Base-by-base conservation (phyloP, 2,113 vertebrate species). In the Etheostoma cragini region DNA sequence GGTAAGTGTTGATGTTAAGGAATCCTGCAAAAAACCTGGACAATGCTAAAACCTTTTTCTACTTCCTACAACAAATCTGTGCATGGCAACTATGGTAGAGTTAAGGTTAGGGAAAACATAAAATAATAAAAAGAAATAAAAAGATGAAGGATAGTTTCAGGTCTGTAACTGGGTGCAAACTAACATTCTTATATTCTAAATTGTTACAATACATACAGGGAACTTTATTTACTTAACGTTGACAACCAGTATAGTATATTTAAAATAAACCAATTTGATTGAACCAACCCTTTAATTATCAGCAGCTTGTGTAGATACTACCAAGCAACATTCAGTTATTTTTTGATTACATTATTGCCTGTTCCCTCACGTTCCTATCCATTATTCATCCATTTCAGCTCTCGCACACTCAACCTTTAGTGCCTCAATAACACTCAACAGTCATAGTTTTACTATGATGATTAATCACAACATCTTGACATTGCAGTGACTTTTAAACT, bases 381-480 rank as follows among this genome's bases (percentile, higher is more conserved):
- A 77, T 77, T 46, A 82, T 72, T 84, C 33, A 71, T 47, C 58
- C 8, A 60, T 52, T 62, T 77, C 33, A 54, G 50, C 77, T 33
- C 17, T 64, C 13, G 38, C 60, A 24, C 46, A 6, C 72, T 63
- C 8, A 5, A 16, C 35, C 56, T 72, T 72, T 26, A 17, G 45
- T 22, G 60, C 67, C 33, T 58, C 45, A 42, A 72, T 81, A 33
- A 75, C 60, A 30, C n/a, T 50, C 42, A 56, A 1, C 38, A 21
- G 45, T 24, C 26, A 1, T 47, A 56, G 22, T 64, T 72, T 76
- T 47, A 50, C 50, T 24, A 5, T 61, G 38, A 30, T 81, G 87
- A 80, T 7, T 38, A 61, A 81, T 77, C 17, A 6, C 22, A 73
- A 49, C 76, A 42, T 15, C 53, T 24, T 83, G 72, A 74, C 53